phyloP scores from a whole-genome alignment of 2,113 vertebrate genomes.

The Dromas ardeola region DNA sequence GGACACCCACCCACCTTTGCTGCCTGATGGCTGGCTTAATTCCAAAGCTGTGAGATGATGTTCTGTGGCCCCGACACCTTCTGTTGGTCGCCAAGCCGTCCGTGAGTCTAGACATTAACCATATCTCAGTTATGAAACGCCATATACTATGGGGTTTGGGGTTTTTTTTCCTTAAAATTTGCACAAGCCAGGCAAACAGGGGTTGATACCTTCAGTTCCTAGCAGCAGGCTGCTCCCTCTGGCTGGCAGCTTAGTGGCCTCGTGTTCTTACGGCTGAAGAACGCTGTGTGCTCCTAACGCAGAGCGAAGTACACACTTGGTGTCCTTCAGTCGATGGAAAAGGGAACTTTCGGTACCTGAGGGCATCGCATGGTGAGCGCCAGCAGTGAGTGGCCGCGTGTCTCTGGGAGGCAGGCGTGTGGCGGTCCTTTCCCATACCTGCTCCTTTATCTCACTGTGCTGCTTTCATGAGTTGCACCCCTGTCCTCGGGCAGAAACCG shows the following conservation, averaged over 20 bases:
- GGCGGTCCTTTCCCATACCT: neutral
- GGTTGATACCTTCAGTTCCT: neutral
- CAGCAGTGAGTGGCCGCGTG: neutral
- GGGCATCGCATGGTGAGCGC: neutral
- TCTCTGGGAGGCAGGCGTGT: neutral
- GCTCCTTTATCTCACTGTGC: neutral
- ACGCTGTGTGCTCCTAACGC: rapidly evolving
- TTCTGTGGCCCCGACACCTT: neutral
- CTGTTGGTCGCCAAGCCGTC: neutral
- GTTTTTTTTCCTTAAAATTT: neutral
- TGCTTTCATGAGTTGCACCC: neutral
- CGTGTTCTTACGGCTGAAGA: neutral
- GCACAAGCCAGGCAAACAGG: neutral
- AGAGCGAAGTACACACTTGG: rapidly evolving
- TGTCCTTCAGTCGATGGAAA: neutral
- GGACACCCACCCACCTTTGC: neutral
- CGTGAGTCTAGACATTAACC: neutral
- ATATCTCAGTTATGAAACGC: neutral
- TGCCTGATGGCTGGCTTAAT: neutral
- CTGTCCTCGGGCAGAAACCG: neutral
- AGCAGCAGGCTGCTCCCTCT: neutral
- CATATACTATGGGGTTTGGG: neutral
- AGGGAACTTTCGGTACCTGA: neutral
- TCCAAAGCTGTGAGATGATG: slow-evolving; percentile 23
- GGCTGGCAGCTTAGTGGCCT: neutral